These are phyloP conservation scores for Caenorhabditis drosophilae DNA, from an alignment of 2,888 invertebrate species.

Conservation along the genomic window DNA sequence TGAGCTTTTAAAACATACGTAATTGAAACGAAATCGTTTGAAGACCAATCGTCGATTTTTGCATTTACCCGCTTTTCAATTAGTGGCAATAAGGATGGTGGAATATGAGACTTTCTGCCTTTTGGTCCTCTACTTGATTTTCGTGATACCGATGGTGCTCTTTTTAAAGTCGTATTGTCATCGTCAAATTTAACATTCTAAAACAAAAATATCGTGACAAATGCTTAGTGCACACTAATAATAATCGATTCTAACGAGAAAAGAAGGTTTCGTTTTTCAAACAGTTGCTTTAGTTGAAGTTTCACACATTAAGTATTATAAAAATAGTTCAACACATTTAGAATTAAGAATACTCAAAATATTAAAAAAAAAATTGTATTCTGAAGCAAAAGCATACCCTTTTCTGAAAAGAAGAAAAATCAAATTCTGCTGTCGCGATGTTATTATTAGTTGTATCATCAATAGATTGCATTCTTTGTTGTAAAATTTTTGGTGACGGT, in stretches of 20 bases:
- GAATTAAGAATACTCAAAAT: no score
- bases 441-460: slow-evolving; percentile 35
- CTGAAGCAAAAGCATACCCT: slow-evolving; percentile 19
- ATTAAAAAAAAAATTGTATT: not conserved
- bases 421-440: slow-evolving; percentile 15
- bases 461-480: slow-evolving; percentile 34
- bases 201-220: slow-evolving; percentile 10
- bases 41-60: slow-evolving; percentile 39
- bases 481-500: slow-evolving; percentile 26
- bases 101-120: slow-evolving; percentile 41
- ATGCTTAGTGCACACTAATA: no score
- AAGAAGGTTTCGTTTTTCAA: no score
- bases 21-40: slow-evolving; percentile 40
- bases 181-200: slow-evolving; percentile 57
- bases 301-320: no score
- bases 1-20: slow-evolving; percentile 20
- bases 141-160: slow-evolving; percentile 40
- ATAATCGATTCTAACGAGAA: no score
- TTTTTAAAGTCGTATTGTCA: slow-evolving; percentile 39
- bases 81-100: slow-evolving; percentile 39
- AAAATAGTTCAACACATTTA: no score
- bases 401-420: slow-evolving; percentile 35
- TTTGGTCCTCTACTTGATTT: slow-evolving; percentile 45
- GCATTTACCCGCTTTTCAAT: slow-evolving; percentile 45
- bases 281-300: no score